These are phyloP conservation scores for Pammene aurita DNA, from an alignment of 2,888 invertebrate genomes.

Conservation along the genomic window DNA sequence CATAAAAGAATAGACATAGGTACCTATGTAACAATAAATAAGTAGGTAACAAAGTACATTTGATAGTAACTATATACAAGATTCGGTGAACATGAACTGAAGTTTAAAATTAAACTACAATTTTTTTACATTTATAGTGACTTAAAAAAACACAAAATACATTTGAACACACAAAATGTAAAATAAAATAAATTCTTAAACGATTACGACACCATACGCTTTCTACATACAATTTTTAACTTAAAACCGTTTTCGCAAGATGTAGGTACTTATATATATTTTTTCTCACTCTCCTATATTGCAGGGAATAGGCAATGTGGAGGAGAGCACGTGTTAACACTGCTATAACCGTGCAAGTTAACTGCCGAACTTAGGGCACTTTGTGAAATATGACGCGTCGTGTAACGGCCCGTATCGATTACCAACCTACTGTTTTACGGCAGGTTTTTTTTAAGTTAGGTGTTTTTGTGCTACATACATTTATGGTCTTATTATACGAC, in stretches of 20 bases:
- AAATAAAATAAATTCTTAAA: too few species aligned
- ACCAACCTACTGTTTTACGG: conserved; percentile 61
- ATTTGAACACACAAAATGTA: too few species aligned
- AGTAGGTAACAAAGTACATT: too few species aligned
- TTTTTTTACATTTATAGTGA: too few species aligned
- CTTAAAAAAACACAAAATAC: too few species aligned
- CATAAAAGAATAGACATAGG: too few species aligned
- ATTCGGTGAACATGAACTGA: too few species aligned
- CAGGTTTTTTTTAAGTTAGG: conserved; percentile 31
- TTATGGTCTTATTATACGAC: neutral
- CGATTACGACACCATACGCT: neutral
- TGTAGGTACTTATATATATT: conserved; percentile 45
- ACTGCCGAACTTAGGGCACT: conserved; percentile 81
- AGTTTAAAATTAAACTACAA: too few species aligned
- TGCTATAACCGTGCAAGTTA: conserved; percentile 77
- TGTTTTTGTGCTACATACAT: neutral
- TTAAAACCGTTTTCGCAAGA: neutral
- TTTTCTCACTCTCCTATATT: conserved; percentile 61
- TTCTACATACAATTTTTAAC: neutral
- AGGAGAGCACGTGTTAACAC: conserved; percentile 81
- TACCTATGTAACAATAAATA: too few species aligned
- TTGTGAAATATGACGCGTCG: conserved; percentile 80
- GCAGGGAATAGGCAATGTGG: conserved; percentile 74
- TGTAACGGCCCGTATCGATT: conserved; percentile 71
- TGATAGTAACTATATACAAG: too few species aligned